A percentile compares a stretch with the other conserved stretches of the same genome.
These are phyloP conservation scores for Herpetotheres cachinnans DNA, from an alignment of 2,113 vertebrate species.

Conservation along the genomic window DNA sequence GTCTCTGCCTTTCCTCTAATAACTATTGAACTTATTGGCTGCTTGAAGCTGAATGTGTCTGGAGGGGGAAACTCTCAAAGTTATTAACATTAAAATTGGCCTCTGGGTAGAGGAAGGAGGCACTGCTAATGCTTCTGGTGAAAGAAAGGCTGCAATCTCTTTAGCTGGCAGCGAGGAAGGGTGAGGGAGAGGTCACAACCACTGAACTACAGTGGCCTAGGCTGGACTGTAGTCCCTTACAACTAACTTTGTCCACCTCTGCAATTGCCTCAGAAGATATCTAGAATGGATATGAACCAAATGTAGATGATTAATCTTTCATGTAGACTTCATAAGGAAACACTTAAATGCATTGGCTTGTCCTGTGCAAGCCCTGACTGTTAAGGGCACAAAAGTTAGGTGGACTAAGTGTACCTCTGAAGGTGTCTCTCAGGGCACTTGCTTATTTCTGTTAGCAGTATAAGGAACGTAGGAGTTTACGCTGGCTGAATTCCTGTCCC, in stretches of 20 bases:
- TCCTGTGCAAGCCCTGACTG: background rate
- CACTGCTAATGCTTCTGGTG: background rate
- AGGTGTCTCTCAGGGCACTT: background rate
- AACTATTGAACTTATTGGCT: background rate
- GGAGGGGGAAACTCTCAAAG: background rate
- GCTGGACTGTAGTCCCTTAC: background rate
- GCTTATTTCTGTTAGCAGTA: background rate
- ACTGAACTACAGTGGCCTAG: background rate
- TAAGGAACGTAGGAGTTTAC: background rate
- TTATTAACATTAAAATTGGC: background rate
- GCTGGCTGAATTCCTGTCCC: background rate
- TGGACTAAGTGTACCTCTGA: background rate
- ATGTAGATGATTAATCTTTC: background rate
- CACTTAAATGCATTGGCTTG: background rate
- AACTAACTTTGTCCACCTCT: background rate
- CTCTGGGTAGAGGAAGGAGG: background rate
- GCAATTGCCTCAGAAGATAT: background rate
- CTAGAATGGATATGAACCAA: background rate
- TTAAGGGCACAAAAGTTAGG: background rate
- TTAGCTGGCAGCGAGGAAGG: background rate
- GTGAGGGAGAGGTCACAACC: background rate
- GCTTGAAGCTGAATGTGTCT: background rate
- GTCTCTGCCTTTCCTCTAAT: background rate
- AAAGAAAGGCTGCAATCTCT: background rate
- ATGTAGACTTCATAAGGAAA: background rate